Base-by-base conservation (phyloP, 2,113 vertebrate genomes). In the Globicephala melas region DNA sequence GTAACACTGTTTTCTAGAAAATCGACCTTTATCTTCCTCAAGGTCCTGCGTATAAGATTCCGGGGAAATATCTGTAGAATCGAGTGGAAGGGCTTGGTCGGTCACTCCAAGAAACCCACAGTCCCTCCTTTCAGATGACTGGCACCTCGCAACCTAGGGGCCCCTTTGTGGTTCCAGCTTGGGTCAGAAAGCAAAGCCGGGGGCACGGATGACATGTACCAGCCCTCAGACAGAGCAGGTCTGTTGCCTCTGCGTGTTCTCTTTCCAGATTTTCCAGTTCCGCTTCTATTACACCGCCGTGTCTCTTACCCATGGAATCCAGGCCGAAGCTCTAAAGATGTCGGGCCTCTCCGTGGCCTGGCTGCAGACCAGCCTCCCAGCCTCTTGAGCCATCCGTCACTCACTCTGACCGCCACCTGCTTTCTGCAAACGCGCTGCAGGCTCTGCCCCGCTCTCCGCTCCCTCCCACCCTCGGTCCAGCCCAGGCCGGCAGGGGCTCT, bases 321-420 rank as follows among this genome's bases (percentile, higher is more conserved):
- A 0, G 31, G 71, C 71, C 41, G 31, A 47, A 76, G 41, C 8
- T 31, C 14, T 31, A 18, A 17, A 6, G 41, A 15, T 28, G 14
- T 31, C 2, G 0, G 0, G 44, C 17, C 5, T 17, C 0, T 1
- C 41, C 71, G 6, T 0, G 8, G 14, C 71, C 25, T 18, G 41
- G 73, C 26, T 47, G 41, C 41, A 17, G 53, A 1, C 14, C 71
- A 74, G 14, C 38, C 4, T 17, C 13, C 71, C 71, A 47, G 71
- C 71, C 41, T 41, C 25, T 9, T 38, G 71, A 8, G 8, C 31
- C 17, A 2, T 31, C 1, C 1, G 1, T 17, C 53, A 53, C 53
- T 53, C 53, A 6, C 15, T 47, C 73, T 76, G 26, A 41, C 73
- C 41, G 17, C 73, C 73, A 18, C 73, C 26, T 18, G 73, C 73